Base-by-base conservation (phyloP, 2,888 invertebrate species). In the Trisateles emortualis region DNA sequence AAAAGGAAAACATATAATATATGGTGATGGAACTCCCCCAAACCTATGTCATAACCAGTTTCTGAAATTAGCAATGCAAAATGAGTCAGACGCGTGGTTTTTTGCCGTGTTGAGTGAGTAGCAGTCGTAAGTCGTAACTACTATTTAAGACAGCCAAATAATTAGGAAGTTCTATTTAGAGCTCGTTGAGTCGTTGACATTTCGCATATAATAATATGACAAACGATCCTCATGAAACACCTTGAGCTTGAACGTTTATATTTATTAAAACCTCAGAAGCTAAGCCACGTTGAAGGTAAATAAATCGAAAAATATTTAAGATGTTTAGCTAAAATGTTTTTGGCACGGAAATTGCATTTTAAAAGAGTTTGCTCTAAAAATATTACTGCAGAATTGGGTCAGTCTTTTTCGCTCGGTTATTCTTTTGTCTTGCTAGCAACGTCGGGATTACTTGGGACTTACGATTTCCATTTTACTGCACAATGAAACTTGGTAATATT, bases 141-240 rank as follows among this genome's bases (percentile, higher is more conserved):
- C 45, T 54, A 68, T 63, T 63, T 49, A 48, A 68, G 52, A 62
- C 65, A 62, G 38, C 52, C 30, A 63, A 65, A 63, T 55, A 68
- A 68, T 68, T 68, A 59, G 52, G 52, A 49, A 52, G 54, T 55
- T 40, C 54, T 60, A 57, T 62, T 68, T 38, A 14, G 30, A 54
- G 69, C 45, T 33, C 42, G 39, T 26, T 33, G 39, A 69, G 68
- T 67, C 70, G 62, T 72, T 70, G 75, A 73, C 69, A 66, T 57
- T 59, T 53, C 43, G 44, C 43, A 26, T 26, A 26, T 26, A 26
- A n/a, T 29, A 9, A 35, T 48, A 67, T 69, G 62, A 67, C 66
- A 54, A 68, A 72, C 59, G 66, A 64, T 46, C 48, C n/a, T 32
- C 32, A 49, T 52, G 53, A 60, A 57, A 59, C 36, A 46, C 53